phyloP scores from a whole-genome alignment of 1,140 invertebrate genomes.

The Pseudomyrmex pallidus region DNA sequence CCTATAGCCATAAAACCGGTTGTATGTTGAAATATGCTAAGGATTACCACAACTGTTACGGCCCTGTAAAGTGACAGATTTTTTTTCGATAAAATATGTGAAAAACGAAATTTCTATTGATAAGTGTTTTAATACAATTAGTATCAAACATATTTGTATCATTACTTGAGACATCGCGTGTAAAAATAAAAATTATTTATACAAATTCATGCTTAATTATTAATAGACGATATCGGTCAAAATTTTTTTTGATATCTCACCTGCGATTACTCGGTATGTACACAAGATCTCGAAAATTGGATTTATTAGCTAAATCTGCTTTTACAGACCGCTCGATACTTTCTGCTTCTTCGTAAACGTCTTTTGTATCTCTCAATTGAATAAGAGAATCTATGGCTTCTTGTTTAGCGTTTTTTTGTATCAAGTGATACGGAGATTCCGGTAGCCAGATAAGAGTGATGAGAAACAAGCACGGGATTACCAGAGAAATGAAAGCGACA shows the following conservation, averaged over 20 bases:
- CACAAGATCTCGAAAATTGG: conserved; percentile 86
- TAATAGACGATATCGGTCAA: background rate
- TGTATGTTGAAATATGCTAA: conserved; percentile 90
- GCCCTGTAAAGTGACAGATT: conserved; percentile 75
- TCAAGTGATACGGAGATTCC: conserved; percentile 90
- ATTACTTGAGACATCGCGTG: too few species aligned
- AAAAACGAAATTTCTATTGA: background rate
- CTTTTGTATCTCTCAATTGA: conserved; percentile 85
- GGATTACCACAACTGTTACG: conserved; percentile 87
- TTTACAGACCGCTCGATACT: conserved; percentile 87
- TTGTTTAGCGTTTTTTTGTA: conserved; percentile 85
- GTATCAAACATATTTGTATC: too few species aligned
- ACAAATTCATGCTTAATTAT: background rate
- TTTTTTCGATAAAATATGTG: too few species aligned
- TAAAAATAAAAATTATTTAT: too few species aligned
- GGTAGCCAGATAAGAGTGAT: conserved; percentile 88
- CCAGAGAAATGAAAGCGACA: conserved; percentile 85
- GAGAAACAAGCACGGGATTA: conserved; percentile 86
- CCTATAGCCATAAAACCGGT: conserved; percentile 90
- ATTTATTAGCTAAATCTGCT: conserved; percentile 85
- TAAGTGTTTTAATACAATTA: background rate
- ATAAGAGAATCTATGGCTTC: conserved; percentile 87
- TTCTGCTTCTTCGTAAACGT: conserved; percentile 87
- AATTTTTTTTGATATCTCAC: conserved; percentile 21
- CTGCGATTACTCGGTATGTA: conserved; percentile 86